Base-by-base conservation (phyloP, 2,797 vertebrate species). In the Poeciliopsis presidionis region DNA sequence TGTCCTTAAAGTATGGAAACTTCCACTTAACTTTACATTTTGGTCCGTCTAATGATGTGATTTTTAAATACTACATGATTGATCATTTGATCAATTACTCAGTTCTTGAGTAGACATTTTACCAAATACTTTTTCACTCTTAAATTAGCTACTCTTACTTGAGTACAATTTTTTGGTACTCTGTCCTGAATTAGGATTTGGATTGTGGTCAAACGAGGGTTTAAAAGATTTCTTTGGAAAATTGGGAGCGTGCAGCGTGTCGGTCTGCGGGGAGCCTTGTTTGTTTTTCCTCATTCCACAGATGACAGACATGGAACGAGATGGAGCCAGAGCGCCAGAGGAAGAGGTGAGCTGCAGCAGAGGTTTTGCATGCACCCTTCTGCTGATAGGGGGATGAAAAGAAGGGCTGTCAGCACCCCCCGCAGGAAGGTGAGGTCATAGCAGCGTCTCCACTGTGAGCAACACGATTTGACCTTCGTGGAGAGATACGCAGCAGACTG, bases 401-500 rank as follows among this genome's bases (percentile, higher is more conserved):
- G 73, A 69, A n/a, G 59, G 39, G 75, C 76, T 79, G 86, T 83
- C 83, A 80, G 75, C 80, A 53, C 53, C 76, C 74, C 72, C 46
- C 30, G 0, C 78, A 87, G 85, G 87, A 90, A 77, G 18, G 43
- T 87, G 85, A 90, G 83, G 88, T 90, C 91, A 90, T 59, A 82
- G 82, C 76, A 84, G 25, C 20, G 46, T 61, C 14, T 12, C 43
- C 72, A 9, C 51, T 2, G 7, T 53, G 51, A 53, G 51, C 22
- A 25, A 9, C 22, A 25, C 2, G 7, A 7, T 53, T 14, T 87
- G 81, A 81, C 84, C 89, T 79, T 74, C 4, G 0, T 61, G 5
- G 53, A 75, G 55, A 86, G 75, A 88, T 83, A 67, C 1, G 28
- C 61, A 33, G 13, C 46, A 33, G 46, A 36, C 46, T 72, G 71